phyloP scores from a whole-genome alignment of 1,140 invertebrate genomes.

The Aphidius ervi region DNA sequence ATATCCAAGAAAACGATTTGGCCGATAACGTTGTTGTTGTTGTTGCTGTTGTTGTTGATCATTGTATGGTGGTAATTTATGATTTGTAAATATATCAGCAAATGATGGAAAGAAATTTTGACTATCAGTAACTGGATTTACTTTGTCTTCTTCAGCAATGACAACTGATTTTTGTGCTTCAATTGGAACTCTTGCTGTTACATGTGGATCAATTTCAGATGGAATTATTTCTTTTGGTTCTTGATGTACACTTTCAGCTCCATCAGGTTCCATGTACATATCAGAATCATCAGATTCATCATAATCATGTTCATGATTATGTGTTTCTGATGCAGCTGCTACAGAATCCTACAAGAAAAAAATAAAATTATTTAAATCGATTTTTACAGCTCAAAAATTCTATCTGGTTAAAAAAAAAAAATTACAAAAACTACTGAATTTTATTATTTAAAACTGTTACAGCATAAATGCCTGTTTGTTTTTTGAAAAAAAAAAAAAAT shows the following conservation, averaged over 20 bases:
- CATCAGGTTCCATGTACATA: slow-evolving; percentile 51
- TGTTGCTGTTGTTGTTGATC: slow-evolving; percentile 41
- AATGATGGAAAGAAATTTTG: slow-evolving; percentile 56
- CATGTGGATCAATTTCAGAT: not conserved
- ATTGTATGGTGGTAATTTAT: slow-evolving; percentile 42
- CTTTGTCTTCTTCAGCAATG: slow-evolving; percentile 12
- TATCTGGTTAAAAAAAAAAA: slow-evolving; percentile 6
- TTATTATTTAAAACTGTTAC: no score
- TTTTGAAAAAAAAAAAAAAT: no score
- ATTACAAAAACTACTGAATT: no score
- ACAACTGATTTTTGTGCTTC: not conserved
- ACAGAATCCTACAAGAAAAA: slow-evolving; percentile 43
- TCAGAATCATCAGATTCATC: slow-evolving; percentile 48
- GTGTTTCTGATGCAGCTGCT: slow-evolving; percentile 40
- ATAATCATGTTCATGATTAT: slow-evolving; percentile 33
- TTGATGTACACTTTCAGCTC: slow-evolving; percentile 27
- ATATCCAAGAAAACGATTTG: slow-evolving; percentile 48
- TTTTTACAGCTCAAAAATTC: not conserved
- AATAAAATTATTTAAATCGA: not conserved
- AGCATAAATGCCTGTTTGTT: no score
- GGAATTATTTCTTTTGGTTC: slow-evolving; percentile 4
- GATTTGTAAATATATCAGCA: slow-evolving; percentile 50
- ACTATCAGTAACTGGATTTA: slow-evolving; percentile 39
- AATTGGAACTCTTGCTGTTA: no score
- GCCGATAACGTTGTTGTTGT: slow-evolving; percentile 43